These are phyloP conservation scores for Oedothorax gibbosus DNA, from an alignment of 1,140 invertebrate genomes.

Conservation along the genomic window DNA sequence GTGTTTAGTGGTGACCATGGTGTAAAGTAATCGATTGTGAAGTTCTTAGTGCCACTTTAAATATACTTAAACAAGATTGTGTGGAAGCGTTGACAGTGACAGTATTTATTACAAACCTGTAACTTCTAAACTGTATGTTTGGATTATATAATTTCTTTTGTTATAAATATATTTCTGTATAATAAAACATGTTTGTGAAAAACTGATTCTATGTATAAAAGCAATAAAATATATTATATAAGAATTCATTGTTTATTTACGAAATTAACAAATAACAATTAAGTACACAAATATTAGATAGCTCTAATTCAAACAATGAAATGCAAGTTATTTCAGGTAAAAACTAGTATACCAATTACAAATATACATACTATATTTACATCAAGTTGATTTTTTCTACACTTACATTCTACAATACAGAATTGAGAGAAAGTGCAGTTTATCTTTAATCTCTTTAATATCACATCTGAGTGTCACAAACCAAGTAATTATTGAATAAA, in stretches of 20 bases:
- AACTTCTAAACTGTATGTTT: no score
- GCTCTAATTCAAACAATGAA: constrained; percentile 55
- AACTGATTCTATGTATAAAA: no score
- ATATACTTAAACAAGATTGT: no score
- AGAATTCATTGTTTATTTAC: constrained; percentile 41
- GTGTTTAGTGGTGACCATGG: no score
- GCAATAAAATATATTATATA: no score
- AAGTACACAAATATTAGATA: constrained; percentile 56
- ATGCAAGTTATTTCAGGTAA: constrained; percentile 51
- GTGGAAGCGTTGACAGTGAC: no score
- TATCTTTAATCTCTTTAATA: constrained; percentile 47
- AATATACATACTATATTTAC: constrained; percentile 58
- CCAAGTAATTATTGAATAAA: constrained; percentile 55
- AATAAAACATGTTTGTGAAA: no score
- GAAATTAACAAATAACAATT: constrained; percentile 58
- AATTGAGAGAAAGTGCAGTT: constrained; percentile 29
- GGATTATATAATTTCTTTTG: no score
- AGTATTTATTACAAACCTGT: no score
- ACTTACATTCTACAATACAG: constrained; percentile 42
- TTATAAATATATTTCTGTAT: no score
- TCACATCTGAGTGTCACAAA: constrained; percentile 50
- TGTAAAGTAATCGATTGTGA: no score
- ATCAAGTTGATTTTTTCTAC: constrained; percentile 39
- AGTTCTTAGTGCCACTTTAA: no score
- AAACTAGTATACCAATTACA: constrained; percentile 48